A percentile compares a stretch with the other conserved stretches of the same genome.
phyloP scores from a whole-genome alignment of 2,888 invertebrate species.

The Dusona sp. region DNA sequence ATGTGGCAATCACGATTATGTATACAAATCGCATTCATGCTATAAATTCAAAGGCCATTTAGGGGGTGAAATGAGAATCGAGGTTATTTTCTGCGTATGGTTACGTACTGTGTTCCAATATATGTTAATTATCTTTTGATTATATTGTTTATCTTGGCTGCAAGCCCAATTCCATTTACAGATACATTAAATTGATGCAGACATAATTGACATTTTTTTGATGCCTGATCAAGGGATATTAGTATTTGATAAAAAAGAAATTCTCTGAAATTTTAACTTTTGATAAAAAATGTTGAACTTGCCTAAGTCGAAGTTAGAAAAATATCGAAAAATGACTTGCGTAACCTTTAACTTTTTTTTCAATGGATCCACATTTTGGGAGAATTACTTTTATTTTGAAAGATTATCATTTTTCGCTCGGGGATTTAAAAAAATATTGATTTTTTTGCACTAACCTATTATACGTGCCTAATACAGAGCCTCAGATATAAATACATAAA shows the following conservation, averaged over 20 bases:
- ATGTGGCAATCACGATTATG: too few species aligned
- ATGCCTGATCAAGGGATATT: background rate
- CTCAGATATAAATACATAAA: background rate
- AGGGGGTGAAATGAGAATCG: slow-evolving; percentile 49
- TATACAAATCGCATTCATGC: background rate
- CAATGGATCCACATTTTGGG: too few species aligned
- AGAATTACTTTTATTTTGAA: background rate
- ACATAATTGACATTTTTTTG: background rate
- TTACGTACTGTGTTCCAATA: slow-evolving; percentile 75
- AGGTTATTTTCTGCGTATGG: slow-evolving; percentile 68
- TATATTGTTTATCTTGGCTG: slow-evolving; percentile 82
- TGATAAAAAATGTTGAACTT: too few species aligned
- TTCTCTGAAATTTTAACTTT: too few species aligned
- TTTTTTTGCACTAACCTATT: background rate
- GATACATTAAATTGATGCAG: background rate
- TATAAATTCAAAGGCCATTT: slow-evolving; percentile 5
- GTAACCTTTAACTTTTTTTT: background rate
- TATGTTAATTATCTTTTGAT: slow-evolving; percentile 83
- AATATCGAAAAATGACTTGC: too few species aligned
- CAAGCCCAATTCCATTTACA: slow-evolving; percentile 52
- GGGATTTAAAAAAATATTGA: background rate
- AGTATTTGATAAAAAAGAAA: too few species aligned
- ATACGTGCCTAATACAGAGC: background rate
- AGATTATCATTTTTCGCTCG: background rate
- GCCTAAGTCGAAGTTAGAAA: too few species aligned